Evolutionary conservation across 2,888 invertebrate species (phyloP), one percentile per base, ranked within the genome.

Genomic region (Hylaea fasciaria): DNA sequence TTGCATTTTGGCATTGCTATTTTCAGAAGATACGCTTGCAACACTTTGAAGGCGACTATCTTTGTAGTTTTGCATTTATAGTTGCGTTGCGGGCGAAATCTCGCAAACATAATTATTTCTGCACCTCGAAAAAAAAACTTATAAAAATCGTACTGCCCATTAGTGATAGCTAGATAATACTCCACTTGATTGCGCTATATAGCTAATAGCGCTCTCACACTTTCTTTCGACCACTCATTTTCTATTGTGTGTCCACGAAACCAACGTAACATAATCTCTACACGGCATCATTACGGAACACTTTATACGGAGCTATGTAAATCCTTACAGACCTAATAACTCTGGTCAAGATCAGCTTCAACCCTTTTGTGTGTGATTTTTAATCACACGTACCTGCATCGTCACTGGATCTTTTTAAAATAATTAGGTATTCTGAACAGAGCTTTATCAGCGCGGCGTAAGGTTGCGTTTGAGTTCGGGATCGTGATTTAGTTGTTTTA

Each of bases 301-400:
- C 45, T 50, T 43, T 44, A 39, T 60, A 14, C 11, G 46, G 22
- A 41, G n/a, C 28, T 50, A 63, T 61, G 60, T 43, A 64, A 55
- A 65, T 66, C 64, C 65, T 70, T 59, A 51, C 9, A 69, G 73
- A 13, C 69, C 79, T 56, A 56, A 39, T 17, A 67, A 55, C 41
- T 41, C 49, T 72, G 72, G 78, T 35, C 48, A 12, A 56, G 43
- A 17, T 28, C 46, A 62, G 43, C 52, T 64, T 59, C 53, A 71
- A 29, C 65, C 70, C 76, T 72, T 78, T 78, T 76, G 68, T 75
- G 64, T 69, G 70, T 73, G 62, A 76, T 79, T 83, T 81, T 81
- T 81, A 82, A 83, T 83, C 74, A 77, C 70, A 63, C 61, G 56
- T 66, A 74, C 67, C 75, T 78, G 80, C 76, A 68, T 55, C 64